Evolutionary conservation across 2,113 vertebrate species (phyloP), one percentile per base, ranked within the genome.

Genomic region (Myxocyprinus asiaticus): DNA sequence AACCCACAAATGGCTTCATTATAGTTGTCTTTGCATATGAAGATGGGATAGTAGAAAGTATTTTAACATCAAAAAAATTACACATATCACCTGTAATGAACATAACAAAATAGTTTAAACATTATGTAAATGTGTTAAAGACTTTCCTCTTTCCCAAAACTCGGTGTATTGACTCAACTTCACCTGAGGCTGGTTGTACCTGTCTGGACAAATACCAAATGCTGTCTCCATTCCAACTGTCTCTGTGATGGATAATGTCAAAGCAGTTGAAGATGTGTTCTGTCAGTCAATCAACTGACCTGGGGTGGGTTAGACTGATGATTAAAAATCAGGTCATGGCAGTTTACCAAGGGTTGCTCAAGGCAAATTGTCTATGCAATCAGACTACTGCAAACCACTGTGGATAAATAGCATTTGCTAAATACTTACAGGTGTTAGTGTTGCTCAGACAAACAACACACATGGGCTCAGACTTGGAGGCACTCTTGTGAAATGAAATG

Each of bases 401-500:
- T 33, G 22, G 22, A 33, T 33, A 71, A 9, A 42, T 3, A 11
- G 51, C 4, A 44, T 70, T 9, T n/a, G 42, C 9, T 45, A n/a
- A 33, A 62, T 42, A 53, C 63, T 14, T 44, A 4, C 5, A 61
- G 59, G 72, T 63, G 12, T 43, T 48, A 55, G 44, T 55, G 51
- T 55, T 12, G 11, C 12, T 4, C 12, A 12, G 51, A 33, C 22
- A 33, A 1, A 33, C 22, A 10, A 12, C 72, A 70, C n/a, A 76
- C 7, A 81, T 15, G 3, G 50, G 67, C 33, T 59, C 33, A 67
- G 67, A 67, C 62, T 44, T 8, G 47, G 62, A 50, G 55, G 22
- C 7, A 1, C 9, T 4, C 42, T 78, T 74, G 69, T 43, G 64
- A 67, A 82, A 82, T 15, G 9, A 9, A 59, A 43, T 74, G 53